Percentiles rank a stretch among this genome's conserved stretches.
Evolutionary conservation across 2,888 invertebrate species (phyloP).

Genomic region (Aphodius sticticus): DNA sequence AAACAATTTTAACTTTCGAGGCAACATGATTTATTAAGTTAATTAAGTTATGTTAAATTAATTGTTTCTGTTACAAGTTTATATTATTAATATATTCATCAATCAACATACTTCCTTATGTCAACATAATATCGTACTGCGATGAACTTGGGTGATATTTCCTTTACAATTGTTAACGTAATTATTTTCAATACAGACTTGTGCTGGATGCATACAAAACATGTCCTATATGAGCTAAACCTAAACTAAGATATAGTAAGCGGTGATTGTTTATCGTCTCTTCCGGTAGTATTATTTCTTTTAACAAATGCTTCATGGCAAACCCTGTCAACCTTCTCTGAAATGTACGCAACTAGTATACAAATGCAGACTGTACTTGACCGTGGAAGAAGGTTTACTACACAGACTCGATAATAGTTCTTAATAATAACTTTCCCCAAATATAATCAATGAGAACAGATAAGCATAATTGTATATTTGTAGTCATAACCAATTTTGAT

Average conservation of each 20-base stretch:
- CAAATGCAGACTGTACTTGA: background rate
- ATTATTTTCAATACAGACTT: background rate
- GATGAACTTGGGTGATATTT: background rate
- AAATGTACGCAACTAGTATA: background rate
- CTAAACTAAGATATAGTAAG: background rate
- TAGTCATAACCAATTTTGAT: background rate
- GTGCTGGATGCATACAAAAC: background rate
- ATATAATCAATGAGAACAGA: background rate
- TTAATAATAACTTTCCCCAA: background rate
- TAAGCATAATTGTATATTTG: background rate
- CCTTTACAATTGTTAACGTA: background rate
- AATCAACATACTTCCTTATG: background rate
- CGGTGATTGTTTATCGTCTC: background rate
- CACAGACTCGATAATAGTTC: background rate
- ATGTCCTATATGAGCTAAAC: background rate
- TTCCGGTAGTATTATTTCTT: background rate
- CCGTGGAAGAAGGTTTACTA: background rate
- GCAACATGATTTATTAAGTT: too few relatives aligned
- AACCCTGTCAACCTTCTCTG: background rate
- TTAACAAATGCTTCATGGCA: background rate
- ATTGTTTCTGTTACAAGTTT: background rate
- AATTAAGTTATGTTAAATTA: too few relatives aligned
- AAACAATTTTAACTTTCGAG: too few relatives aligned
- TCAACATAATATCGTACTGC: background rate
- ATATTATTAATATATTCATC: background rate